Base-by-base conservation (phyloP, 2,888 invertebrate genomes). In the Hirtodrosophila alboralis region DNA sequence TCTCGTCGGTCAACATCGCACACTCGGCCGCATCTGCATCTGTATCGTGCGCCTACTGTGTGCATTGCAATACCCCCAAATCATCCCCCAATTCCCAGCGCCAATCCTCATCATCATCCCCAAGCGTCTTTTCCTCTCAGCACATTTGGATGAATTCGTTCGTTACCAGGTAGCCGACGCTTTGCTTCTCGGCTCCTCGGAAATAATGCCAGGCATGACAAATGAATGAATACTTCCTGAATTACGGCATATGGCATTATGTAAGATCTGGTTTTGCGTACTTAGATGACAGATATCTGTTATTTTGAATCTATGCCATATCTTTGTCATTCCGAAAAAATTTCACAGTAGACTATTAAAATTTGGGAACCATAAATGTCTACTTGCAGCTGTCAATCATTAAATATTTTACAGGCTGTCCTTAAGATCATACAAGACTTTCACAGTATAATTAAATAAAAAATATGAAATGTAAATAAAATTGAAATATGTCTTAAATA, bases 221-320 rank as follows among this genome's bases (percentile, higher is more conserved):
- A 76, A 76, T 86, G 80, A 83, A 79, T 79, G 86, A 76, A 76
- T 70, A 68, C 84, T 81, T 81, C 81, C 81, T 81, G 80, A 74
- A 81, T 81, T 72, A 70, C 84, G 69, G 47, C 64, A 75, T n/a
- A n/a, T 38, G 30, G 37, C 33, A 31, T 70, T 70, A 70, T 57
- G 37, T 72, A 70, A 70, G 44, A 38, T 45, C 23, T 14, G 18
- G 49, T 48, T 30, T 66, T 48, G 27, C 40, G 28, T 40, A n/a
- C n/a, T n/a, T n/a, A 65, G 33, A 45, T 58, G 58, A 57, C 58
- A 69, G 61, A 41, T 47, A 43, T 47, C 6, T 16, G 18, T 51
- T 4, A 23, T 23, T 21, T 23, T 23, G 18, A 18, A 18, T 18
- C 18, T 5, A 18, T 18, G 18, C 18, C 18, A 18, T 3, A 36